Conservation (phyloP, 1,140 invertebrate species). For the Muscidifurax raptorellus region DNA sequence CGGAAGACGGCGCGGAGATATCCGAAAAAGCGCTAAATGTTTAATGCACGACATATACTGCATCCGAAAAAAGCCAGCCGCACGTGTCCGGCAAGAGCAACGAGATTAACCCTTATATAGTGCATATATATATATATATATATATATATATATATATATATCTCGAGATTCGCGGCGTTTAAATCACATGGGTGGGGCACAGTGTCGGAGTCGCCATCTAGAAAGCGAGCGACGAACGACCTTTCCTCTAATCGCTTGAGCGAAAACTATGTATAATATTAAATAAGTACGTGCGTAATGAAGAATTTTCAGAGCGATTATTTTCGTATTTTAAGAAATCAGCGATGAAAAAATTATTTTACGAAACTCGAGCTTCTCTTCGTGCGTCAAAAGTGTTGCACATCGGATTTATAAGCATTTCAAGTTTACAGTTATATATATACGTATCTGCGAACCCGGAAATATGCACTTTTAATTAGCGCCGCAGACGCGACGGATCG, state of each 20-base stretch:
- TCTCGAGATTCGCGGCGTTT: constrained; percentile 41
- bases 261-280: background rate
- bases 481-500: background rate
- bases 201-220: constrained; percentile 35
- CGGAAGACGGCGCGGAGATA: background rate
- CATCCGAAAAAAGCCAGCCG: constrained; percentile 6
- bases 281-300: background rate
- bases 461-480: background rate
- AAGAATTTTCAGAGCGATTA: no score
- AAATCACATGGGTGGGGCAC: constrained; percentile 63
- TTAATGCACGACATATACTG: constrained; percentile 55
- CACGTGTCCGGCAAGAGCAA: constrained; percentile 61
- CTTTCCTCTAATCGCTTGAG: no score
- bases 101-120: background rate
- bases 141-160: background rate
- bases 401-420: no score
- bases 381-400: no score
- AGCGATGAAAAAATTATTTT: no score
- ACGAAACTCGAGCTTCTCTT: no score
- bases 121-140: background rate
- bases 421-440: no score
- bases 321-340: no score
- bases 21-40: constrained; percentile 32
- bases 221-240: background rate
- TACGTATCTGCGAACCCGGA: no score